These are phyloP conservation scores for Aethes cnicana DNA, from an alignment of 2,888 invertebrate genomes.

Conservation along the genomic window DNA sequence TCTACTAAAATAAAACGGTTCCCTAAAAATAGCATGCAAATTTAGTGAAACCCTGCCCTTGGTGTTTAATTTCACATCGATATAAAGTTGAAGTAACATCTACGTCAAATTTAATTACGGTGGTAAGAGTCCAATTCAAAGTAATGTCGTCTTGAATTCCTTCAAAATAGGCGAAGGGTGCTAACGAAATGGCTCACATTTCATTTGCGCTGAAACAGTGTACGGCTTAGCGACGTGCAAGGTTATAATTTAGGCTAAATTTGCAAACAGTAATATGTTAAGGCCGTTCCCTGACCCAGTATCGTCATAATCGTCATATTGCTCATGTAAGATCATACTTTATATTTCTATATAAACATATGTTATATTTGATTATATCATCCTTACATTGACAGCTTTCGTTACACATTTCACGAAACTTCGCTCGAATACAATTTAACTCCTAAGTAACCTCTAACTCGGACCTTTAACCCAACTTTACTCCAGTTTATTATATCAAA, in stretches of 20 bases:
- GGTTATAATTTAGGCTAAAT: slow-evolving; percentile 45
- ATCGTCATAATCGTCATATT: too few relatives aligned
- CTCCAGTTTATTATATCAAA: too few relatives aligned
- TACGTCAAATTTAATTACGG: not conserved
- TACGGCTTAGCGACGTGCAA: slow-evolving; percentile 36
- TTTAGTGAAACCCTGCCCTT: not conserved
- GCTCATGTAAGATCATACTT: too few relatives aligned
- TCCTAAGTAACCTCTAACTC: too few relatives aligned
- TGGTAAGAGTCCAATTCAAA: slow-evolving; percentile 6
- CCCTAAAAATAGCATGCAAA: not conserved
- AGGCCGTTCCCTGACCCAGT: too few relatives aligned
- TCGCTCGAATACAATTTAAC: too few relatives aligned
- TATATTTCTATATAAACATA: too few relatives aligned
- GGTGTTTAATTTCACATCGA: not conserved
- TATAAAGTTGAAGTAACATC: not conserved
- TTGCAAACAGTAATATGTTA: slow-evolving; percentile 29
- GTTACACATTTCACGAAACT: too few relatives aligned
- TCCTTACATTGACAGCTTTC: too few relatives aligned
- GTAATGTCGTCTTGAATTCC: not conserved
- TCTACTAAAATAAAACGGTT: not conserved
- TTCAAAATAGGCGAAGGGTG: not conserved
- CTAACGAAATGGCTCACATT: slow-evolving; percentile 40
- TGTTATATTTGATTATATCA: too few relatives aligned
- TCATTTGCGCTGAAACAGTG: slow-evolving; percentile 41
- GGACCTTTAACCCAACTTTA: too few relatives aligned